These are phyloP conservation scores for Carterocephalus palaemon DNA, from an alignment of 2,888 invertebrate species.

Conservation along the genomic window DNA sequence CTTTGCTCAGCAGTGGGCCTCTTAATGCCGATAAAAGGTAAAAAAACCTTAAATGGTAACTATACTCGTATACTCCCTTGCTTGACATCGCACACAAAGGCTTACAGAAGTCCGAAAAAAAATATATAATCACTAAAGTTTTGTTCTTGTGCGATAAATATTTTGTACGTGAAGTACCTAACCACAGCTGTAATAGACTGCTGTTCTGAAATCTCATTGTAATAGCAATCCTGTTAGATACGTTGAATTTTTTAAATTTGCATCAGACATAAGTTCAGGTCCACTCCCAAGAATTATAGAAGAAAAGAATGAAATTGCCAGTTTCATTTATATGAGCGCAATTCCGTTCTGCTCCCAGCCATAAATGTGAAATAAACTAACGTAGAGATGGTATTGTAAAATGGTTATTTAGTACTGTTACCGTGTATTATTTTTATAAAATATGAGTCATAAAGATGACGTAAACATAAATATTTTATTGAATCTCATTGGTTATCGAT, in stretches of 20 bases:
- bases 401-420: conserved; percentile 40
- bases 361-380: conserved; percentile 25
- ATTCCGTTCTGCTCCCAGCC: conserved; percentile 6
- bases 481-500: conserved; percentile 49
- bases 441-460: conserved; percentile 67
- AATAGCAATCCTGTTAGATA: not conserved
- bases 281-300: conserved; percentile 13
- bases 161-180: no score
- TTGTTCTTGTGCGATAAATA: no score
- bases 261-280: conserved; percentile 11
- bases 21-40: no score
- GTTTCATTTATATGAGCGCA: conserved; percentile 19
- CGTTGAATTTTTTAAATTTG: conserved; percentile 6
- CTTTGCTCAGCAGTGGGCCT: no score
- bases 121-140: no score
- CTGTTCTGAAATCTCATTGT: no score
- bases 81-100: no score
- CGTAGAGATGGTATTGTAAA: conserved; percentile 41
- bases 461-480: conserved; percentile 65
- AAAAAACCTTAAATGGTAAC: no score
- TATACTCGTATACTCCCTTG: no score
- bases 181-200: no score
- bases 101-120: no score
- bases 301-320: conserved; percentile 22
- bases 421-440: conserved; percentile 62